phyloP scores from a whole-genome alignment of 2,113 vertebrate species.

The Brachyhypopomus occidentalis region DNA sequence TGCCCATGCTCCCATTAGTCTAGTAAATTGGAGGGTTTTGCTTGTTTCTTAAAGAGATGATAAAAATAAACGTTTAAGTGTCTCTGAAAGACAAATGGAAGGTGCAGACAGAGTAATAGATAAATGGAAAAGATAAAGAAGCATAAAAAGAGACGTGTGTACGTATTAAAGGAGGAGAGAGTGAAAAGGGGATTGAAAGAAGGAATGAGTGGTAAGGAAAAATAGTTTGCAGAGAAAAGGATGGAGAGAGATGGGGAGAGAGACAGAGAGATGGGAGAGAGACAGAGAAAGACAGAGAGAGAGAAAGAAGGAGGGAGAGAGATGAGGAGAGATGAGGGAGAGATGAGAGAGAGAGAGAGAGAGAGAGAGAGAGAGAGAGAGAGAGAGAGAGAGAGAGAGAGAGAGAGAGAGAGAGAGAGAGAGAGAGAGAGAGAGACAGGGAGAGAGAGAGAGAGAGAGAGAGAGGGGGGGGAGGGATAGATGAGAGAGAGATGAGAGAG shows the following conservation, averaged over 20 bases:
- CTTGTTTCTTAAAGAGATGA: not conserved
- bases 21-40: too few species aligned
- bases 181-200: constrained; percentile 2
- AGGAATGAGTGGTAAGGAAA: constrained; percentile 6
- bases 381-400: too few species aligned
- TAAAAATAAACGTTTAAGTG: not conserved
- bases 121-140: constrained; percentile 23
- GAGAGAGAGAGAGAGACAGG: too few species aligned
- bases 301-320: too few species aligned
- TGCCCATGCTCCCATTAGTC: too few species aligned
- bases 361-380: too few species aligned
- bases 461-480: too few species aligned
- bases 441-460: too few species aligned
- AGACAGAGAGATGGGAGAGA: not conserved
- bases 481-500: too few species aligned
- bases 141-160: constrained; percentile 49
- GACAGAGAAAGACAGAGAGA: too few species aligned
- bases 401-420: constrained; percentile 16
- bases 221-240: constrained; percentile 10
- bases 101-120: constrained; percentile 4
- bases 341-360: too few species aligned
- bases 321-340: too few species aligned
- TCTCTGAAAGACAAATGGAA: constrained; percentile 12
- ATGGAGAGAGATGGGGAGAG: constrained; percentile 11
- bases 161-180: constrained; percentile 23